phyloP scores from a whole-genome alignment of 37 sponge, comb jelly and placozoan genomes.

The Spongia lamella region DNA sequence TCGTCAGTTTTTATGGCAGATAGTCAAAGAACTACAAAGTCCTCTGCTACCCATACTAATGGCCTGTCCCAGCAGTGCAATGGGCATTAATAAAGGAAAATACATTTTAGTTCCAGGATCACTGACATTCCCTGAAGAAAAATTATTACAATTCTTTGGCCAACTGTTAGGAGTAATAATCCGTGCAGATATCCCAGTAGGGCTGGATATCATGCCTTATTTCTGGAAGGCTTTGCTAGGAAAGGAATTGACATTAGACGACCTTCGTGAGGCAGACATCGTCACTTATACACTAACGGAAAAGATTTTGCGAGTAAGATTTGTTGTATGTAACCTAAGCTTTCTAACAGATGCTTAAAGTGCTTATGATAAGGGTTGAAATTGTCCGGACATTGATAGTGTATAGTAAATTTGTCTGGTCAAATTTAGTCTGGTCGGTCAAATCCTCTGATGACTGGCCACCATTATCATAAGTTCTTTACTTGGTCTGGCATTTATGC shows the following conservation, averaged over 20 bases:
- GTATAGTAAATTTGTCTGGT: too few relatives aligned
- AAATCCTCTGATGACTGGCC: background rate
- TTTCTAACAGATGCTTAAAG: background rate
- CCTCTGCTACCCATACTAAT: constrained; percentile 76
- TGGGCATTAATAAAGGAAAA: constrained; percentile 91
- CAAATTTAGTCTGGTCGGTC: too few relatives aligned
- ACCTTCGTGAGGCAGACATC: constrained; percentile 83
- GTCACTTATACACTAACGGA: constrained; percentile 80
- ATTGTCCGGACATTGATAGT: too few relatives aligned
- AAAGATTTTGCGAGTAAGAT: constrained; percentile 52
- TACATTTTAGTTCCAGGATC: constrained; percentile 77
- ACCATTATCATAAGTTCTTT: background rate
- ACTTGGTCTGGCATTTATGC: background rate
- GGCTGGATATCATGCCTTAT: constrained; percentile 85
- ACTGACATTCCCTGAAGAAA: constrained; percentile 86
- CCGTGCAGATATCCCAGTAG: constrained; percentile 89
- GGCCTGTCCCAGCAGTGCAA: constrained; percentile 86
- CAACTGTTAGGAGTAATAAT: constrained; percentile 90
- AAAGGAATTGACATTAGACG: constrained; percentile 46
- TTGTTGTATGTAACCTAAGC: too few relatives aligned
- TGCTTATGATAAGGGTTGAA: too few relatives aligned
- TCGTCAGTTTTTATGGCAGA: constrained; percentile 93
- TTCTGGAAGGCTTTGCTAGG: constrained; percentile 91
- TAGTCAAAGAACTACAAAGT: constrained; percentile 88
- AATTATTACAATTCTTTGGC: constrained; percentile 94